Percentiles rank a stretch among this genome's conserved stretches.
phyloP scores from a whole-genome alignment of 2,113 vertebrate genomes.

The Oophaga pumilio region DNA sequence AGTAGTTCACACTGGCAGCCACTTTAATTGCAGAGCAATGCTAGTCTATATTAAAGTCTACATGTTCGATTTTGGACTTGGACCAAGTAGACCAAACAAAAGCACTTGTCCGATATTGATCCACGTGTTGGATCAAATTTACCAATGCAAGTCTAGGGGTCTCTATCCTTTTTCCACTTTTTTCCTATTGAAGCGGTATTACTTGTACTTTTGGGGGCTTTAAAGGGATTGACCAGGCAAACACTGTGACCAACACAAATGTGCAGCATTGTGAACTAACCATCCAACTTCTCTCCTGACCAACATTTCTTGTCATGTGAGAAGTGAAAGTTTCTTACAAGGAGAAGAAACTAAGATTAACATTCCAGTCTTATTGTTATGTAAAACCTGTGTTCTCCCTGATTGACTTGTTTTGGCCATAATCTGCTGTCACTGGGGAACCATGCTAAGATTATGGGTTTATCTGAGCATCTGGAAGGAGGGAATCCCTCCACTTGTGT shows the following conservation, averaged over 20 bases:
- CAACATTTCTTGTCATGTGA: neutral
- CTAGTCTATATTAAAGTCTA: too few species aligned
- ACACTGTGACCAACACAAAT: neutral
- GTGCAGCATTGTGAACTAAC: neutral
- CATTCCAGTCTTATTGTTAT: conserved; percentile 40
- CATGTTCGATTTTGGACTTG: too few species aligned
- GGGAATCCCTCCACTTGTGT: conserved; percentile 39
- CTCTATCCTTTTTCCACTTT: neutral
- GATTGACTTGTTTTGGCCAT: conserved; percentile 27
- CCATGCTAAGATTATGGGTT: conserved; percentile 8
- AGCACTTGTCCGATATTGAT: too few species aligned
- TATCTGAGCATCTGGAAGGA: conserved; percentile 21
- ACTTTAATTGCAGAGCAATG: too few species aligned
- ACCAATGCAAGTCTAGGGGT: too few species aligned
- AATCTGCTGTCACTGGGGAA: conserved; percentile 44
- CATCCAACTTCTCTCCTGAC: neutral
- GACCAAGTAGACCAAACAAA: too few species aligned
- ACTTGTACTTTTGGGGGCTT: neutral
- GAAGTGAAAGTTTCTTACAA: conserved; percentile 40
- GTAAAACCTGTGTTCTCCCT: conserved; percentile 31
- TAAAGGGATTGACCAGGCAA: neutral
- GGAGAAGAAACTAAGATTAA: conserved; percentile 10
- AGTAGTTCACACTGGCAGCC: too few species aligned
- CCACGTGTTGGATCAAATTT: too few species aligned
- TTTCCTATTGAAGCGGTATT: neutral